phyloP scores from a whole-genome alignment of 2,888 invertebrate species.

The Drosophila peninsularis region DNA sequence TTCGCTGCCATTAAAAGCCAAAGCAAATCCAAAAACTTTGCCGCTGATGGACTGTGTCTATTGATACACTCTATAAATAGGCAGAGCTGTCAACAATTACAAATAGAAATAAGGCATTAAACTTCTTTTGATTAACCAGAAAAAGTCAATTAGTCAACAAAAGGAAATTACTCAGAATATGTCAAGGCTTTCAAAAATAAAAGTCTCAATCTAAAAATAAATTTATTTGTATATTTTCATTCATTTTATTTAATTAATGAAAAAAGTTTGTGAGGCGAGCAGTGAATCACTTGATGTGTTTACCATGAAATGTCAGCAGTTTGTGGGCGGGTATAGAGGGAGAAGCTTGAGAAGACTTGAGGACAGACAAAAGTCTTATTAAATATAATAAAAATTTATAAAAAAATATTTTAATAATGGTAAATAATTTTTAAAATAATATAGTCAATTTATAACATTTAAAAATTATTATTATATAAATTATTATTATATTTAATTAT shows the following conservation, averaged over 20 bases:
- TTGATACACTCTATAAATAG: constrained; percentile 3
- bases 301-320: neutral
- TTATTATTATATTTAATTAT: no score
- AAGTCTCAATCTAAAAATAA: neutral
- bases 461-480: no score
- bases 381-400: no score
- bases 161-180: neutral
- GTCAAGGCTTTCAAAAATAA: neutral
- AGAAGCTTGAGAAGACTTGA: neutral
- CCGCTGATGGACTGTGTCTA: neutral
- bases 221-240: neutral
- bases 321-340: neutral
- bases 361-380: neutral
- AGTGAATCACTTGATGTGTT: neutral
- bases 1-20: neutral
- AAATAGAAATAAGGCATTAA: neutral
- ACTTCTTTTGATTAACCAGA: neutral
- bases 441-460: no score
- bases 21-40: constrained; percentile 3
- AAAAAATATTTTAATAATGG: no score
- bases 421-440: no score
- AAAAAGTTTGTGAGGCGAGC: neutral
- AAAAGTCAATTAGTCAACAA: constrained; percentile 3
- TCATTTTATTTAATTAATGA: neutral
- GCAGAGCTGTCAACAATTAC: neutral